Conservation (phyloP, 2,888 invertebrate species). For the Drosophila helvetica region DNA sequence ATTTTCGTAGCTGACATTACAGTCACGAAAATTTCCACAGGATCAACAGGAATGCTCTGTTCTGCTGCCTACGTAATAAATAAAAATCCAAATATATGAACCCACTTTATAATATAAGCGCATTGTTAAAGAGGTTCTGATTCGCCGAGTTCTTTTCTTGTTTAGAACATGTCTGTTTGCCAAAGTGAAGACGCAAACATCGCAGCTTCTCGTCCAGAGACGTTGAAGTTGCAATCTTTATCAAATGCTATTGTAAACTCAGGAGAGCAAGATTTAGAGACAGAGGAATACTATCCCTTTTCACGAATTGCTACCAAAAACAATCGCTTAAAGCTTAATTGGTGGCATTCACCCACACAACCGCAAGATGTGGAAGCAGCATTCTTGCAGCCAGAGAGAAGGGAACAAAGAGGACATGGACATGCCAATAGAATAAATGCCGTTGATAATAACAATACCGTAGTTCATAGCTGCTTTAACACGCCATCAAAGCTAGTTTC, state of each 20-base stretch:
- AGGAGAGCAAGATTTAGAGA: background rate
- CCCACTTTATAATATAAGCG: background rate
- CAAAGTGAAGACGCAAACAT: conserved; percentile 11
- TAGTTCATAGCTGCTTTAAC: conserved; percentile 31
- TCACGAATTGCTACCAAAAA: conserved; percentile 69
- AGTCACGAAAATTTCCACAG: background rate
- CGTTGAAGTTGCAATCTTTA: conserved; percentile 50
- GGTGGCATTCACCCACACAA: conserved; percentile 75
- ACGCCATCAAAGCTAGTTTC: conserved; percentile 37
- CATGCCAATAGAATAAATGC: background rate
- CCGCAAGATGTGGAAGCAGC: conserved; percentile 32
- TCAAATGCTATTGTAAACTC: conserved; percentile 6
- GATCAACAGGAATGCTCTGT: conserved; percentile 2
- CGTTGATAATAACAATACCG: conserved; percentile 56
- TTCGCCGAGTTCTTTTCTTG: background rate
- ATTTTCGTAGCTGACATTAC: conserved; percentile 55
- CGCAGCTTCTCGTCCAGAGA: conserved; percentile 25
- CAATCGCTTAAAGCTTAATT: conserved; percentile 73
- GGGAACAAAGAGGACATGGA: conserved; percentile 8
- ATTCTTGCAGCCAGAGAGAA: conserved; percentile 9
- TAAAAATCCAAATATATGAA: background rate
- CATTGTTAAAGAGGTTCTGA: background rate
- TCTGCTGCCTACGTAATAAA: background rate
- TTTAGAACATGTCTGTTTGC: conserved; percentile 17
- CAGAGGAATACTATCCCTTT: conserved; percentile 6